These are phyloP conservation scores for Ondatra zibethicus DNA, from an alignment of 2,113 vertebrate species.

Conservation along the genomic window DNA sequence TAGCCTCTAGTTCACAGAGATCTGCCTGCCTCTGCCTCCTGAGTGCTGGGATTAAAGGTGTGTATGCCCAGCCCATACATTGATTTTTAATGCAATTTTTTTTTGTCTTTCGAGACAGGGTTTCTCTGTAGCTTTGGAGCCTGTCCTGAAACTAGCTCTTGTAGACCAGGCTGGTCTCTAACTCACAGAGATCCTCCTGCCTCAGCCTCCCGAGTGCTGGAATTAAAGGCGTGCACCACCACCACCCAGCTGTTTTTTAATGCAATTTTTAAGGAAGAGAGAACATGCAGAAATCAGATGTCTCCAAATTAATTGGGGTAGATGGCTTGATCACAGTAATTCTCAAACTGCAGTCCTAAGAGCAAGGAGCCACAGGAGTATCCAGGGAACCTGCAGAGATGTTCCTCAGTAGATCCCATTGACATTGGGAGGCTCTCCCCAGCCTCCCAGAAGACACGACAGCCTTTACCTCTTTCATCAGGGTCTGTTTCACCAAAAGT, in stretches of 20 bases:
- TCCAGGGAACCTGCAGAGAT: fast-evolving
- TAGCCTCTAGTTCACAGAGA: neutral
- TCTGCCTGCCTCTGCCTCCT: neutral
- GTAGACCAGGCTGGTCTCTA: too few relatives aligned
- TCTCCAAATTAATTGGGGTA: neutral
- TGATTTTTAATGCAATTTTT: neutral
- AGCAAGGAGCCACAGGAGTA: neutral
- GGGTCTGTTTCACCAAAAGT: conserved; percentile 7
- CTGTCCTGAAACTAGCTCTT: too few relatives aligned
- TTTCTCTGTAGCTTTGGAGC: too few relatives aligned
- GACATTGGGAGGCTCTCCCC: neutral
- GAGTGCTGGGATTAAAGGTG: neutral
- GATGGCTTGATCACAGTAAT: neutral
- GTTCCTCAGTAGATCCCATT: neutral
- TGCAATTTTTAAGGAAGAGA: conserved; percentile 14
- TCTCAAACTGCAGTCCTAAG: neutral
- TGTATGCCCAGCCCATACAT: neutral
- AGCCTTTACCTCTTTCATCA: neutral
- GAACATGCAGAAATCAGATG: neutral
- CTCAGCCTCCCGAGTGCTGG: too few relatives aligned
- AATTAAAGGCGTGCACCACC: too few relatives aligned
- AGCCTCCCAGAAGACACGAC: neutral
- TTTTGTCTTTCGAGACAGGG: too few relatives aligned
- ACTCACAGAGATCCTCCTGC: too few relatives aligned
- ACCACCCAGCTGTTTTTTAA: too few relatives aligned